Evolutionary conservation across 1,140 invertebrate species (phyloP), one percentile per base, ranked within the genome.

Genomic region (Cydia amplana): DNA sequence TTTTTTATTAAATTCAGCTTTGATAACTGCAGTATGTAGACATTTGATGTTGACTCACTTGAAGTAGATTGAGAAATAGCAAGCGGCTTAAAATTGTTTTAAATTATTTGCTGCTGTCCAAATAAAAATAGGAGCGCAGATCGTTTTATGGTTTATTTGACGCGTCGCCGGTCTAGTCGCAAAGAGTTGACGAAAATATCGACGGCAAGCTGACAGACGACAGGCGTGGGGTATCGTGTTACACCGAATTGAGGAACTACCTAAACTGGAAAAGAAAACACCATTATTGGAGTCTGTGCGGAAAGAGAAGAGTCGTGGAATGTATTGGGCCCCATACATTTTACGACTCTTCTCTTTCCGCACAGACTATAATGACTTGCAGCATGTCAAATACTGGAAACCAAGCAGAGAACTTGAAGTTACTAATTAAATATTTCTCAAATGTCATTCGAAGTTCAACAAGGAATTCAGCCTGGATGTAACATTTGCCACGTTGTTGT

Each of bases 111-210:
- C 73, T 40, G 23, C 10, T 76, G 74, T 77, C 49, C 49, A 77
- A 74, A 43, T 76, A 78, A 75, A 82, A 65, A 78, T 79, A 78
- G 77, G 64, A 77, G 63, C 73, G 49, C 78, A 77, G 67, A 78
- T 83, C 20, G 76, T 81, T 85, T 87, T 83, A 88, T 85, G 81
- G 79, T 80, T 85, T 86, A 82, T 84, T 86, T 85, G 82, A 84
- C 80, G 81, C 72, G 80, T 82, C 82, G 75, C 75, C 75, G 74
- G 78, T 80, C 79, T 60, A 78, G 72, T 74, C 74, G 70, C 76
- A 75, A 76, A 79, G 80, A 84, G 78, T 86, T 85, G 85, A 85
- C 82, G 79, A 89, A 89, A 89, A 89, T 88, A 89, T 87, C 84
- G 83, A 88, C 77, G 83, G 80, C 82, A 77, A 78, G 77, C 80